Evolutionary conservation across 2,113 vertebrate genomes (phyloP), one percentile per base, ranked within the genome.

Genomic region (Chlamydotis undulata): DNA sequence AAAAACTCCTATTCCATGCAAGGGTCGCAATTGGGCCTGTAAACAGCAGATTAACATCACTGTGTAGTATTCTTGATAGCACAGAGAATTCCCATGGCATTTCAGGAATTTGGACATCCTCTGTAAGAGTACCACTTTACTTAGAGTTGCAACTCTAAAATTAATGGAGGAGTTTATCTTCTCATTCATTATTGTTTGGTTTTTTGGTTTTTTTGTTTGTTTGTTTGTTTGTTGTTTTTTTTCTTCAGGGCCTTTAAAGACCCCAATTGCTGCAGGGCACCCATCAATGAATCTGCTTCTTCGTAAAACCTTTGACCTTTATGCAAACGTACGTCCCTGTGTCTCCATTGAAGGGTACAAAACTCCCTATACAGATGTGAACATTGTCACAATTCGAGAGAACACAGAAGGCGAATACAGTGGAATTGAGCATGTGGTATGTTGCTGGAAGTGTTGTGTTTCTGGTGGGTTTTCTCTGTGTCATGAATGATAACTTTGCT

Each of bases 251-350:
- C 99, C 99, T 53, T 96, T 99, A 91, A 99, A 99, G 98, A 99
- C 99, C 0, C 99, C 99, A 2, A 99, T 99, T 41, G 99, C 99
- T 14, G 99, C 99, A 2, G 99, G 99, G 10, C 99, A 99, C 96
- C 99, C 99, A 0, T 99, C 99, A 8, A 99, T 99, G 99, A 99
- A 99, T 73, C 97, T 99, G 90, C 97, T 99, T 90, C 98, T 99
- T 43, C 98, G 99, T 13, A 99, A 98, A 94, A 99, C 99, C 59
- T 99, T 99, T 39, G 99, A 99, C 96, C 98, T 99, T 9, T 99
- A 99, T 2, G 99, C 99, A 43, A 99, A 99, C 3, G 98, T 99
- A 60, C 98, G 99, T 1, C 99, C 99, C 2, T 99, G 99, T 2
- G 96, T 99, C n/a, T 99, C 99, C 35, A 99, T 99, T 2, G 99